Percentiles rank a stretch among this genome's conserved stretches.
Conservation (phyloP, 2,888 invertebrate species). For the Chrysomela aeneicollis region DNA sequence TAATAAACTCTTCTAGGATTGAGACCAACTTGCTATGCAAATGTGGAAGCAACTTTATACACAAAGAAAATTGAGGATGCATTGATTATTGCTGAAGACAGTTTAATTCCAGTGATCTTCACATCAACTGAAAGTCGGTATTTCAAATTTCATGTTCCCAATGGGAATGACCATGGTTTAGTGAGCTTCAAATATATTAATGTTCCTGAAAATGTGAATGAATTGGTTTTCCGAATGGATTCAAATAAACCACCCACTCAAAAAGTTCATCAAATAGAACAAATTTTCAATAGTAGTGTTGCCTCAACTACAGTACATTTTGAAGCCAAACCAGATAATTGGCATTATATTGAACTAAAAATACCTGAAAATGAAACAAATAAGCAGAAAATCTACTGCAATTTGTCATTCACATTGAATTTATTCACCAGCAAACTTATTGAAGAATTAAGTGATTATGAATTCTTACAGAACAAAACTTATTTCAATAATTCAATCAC, state of each 20-base stretch:
- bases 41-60: conserved; percentile 56
- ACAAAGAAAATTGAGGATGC: conserved; percentile 42
- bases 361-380: conserved; percentile 39
- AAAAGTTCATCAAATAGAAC: conserved; percentile 61
- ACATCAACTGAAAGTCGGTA: conserved; percentile 44
- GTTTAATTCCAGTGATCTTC: conserved; percentile 36
- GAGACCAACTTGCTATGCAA: conserved; percentile 62
- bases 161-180: conserved; percentile 48
- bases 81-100: conserved; percentile 46
- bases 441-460: conserved; percentile 23
- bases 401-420: conserved; percentile 28
- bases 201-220: conserved; percentile 45
- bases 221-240: conserved; percentile 59
- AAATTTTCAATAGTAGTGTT: conserved; percentile 31
- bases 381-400: conserved; percentile 16
- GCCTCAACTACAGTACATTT: conserved; percentile 56
- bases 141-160: conserved; percentile 55
- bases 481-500: conserved; percentile 35
- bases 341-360: conserved; percentile 67
- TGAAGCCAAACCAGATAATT: conserved; percentile 66
- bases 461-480: conserved; percentile 31
- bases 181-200: conserved; percentile 47
- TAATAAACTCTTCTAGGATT: conserved; percentile 65
- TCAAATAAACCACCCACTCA: conserved; percentile 57
- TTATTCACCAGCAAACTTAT: conserved; percentile 31